Conservation (phyloP, 2,797 vertebrate genomes). For the Cottoperca gobio region DNA sequence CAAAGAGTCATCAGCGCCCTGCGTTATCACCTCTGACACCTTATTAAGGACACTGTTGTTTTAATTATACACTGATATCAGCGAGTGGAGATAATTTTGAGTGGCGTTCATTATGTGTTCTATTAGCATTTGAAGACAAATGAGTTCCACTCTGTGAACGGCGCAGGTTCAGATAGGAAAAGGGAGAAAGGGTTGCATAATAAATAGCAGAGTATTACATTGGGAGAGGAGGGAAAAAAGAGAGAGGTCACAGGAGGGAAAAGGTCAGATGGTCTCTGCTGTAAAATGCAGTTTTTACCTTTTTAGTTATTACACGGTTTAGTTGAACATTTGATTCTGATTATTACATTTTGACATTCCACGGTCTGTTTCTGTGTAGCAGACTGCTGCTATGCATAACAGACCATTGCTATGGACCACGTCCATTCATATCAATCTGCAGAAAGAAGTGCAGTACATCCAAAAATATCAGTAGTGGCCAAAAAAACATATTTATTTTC, state of each 20-base stretch:
- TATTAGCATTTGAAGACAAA: conserved; percentile 69
- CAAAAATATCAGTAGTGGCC: too few species aligned
- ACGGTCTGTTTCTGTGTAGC: too few species aligned
- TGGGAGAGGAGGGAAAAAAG: neutral
- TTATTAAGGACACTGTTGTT: conserved; percentile 76
- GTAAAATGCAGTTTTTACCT: conserved; percentile 17
- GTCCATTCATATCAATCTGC: too few species aligned
- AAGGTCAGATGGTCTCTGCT: neutral
- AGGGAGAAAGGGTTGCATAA: conserved; percentile 25
- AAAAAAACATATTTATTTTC: too few species aligned
- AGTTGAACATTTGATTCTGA: too few species aligned
- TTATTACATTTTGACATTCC: too few species aligned
- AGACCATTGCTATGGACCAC: too few species aligned
- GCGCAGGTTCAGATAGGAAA: conserved; percentile 42
- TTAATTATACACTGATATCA: conserved; percentile 77
- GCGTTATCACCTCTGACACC: conserved; percentile 72
- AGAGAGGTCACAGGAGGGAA: neutral
- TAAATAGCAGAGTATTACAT: conserved; percentile 29
- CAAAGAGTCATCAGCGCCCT: conserved; percentile 62
- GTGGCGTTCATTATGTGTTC: conserved; percentile 69
- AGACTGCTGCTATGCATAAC: too few species aligned
- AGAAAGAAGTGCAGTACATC: too few species aligned
- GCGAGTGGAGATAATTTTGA: conserved; percentile 65
- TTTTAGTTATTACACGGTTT: too few species aligned
- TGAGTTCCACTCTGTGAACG: conserved; percentile 63